Base-by-base conservation (phyloP, 2,888 invertebrate species). In the Epirrhoe alternata region DNA sequence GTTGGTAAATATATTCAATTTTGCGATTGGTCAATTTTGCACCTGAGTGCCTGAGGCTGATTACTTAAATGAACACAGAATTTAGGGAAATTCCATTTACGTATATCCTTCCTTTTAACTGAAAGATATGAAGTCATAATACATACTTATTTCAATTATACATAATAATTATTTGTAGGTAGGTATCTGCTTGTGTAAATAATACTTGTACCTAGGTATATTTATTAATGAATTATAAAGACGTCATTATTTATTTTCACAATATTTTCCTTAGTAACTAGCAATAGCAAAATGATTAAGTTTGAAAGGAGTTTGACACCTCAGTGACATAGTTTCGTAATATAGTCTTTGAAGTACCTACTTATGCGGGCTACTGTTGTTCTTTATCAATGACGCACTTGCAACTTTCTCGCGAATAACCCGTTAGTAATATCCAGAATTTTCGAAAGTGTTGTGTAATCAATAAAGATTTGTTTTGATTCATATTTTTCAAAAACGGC, bases 391-490 rank as follows among this genome's bases (percentile, higher is more conserved):
- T 81, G 69, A 69, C 68, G 61, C 31, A 14, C 24, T 47, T 16
- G 57, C 71, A 74, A 86, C 89, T 90, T 89, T 90, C 89, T 88
- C 88, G 86, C 80, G 74, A 86, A 85, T 84, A 78, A 42, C 38
- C 7, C 31, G 17, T 31, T 16, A 10, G 14, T 14, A 14, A 16
- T 47, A 12, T 42, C 38, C 12, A 42, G 12, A 38, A 42, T 8
- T 42, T 42, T 8, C 38, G 38, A 42, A 42, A 42, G 38, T 42
- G 12, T 42, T 38, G 38, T 38, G 35, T 35, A 24, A 3, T 24
- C 24, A 24, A 24, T 24, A 24, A 24, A 24, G 24, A 24, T 24
- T 24, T 24, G 24, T 24, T 24, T 24, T 24, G 24, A 24, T 24
- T 24, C 1, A 24, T 24, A 24, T 24, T 24, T 24, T 24, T n/a